These are phyloP conservation scores for Tiliqua scincoides DNA, from an alignment of 2,113 vertebrate genomes.

Conservation along the genomic window DNA sequence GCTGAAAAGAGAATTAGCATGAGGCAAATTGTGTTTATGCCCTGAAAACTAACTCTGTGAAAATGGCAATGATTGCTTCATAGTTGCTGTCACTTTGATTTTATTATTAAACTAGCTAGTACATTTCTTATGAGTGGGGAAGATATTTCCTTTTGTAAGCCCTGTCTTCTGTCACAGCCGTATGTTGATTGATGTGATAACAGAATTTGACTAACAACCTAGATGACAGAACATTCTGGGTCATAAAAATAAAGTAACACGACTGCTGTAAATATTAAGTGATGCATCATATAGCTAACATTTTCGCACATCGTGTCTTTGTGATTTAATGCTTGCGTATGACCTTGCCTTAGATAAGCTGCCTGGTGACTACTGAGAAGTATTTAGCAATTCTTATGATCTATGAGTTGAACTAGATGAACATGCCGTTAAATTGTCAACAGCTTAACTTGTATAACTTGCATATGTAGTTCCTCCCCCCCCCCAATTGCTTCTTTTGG, in stretches of 20 bases:
- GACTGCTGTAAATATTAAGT: constrained; percentile 45
- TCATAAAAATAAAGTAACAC: constrained; percentile 47
- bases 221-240: constrained; percentile 47
- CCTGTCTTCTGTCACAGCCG: constrained; percentile 21
- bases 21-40: constrained; percentile 1
- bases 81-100: fast-evolving
- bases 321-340: constrained; percentile 17
- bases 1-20: not conserved
- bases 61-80: not conserved
- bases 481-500: not conserved
- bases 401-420: constrained; percentile 15
- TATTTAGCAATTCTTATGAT: constrained; percentile 30
- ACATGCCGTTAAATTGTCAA: constrained; percentile 7
- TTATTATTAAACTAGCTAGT: constrained; percentile 5
- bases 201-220: constrained; percentile 37
- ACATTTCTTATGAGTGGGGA: constrained; percentile 13
- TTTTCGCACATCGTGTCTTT: constrained; percentile 18
- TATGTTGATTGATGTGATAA: constrained; percentile 44
- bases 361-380: constrained; percentile 40
- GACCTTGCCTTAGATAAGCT: constrained; percentile 64
- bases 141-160: fast-evolving
- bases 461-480: not conserved
- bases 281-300: constrained; percentile 35
- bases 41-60: not conserved
- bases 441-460: constrained; percentile 14